Evolutionary conservation across 2,113 vertebrate genomes (phyloP), one percentile per base, ranked within the genome.

Genomic region (Limanda limanda): DNA sequence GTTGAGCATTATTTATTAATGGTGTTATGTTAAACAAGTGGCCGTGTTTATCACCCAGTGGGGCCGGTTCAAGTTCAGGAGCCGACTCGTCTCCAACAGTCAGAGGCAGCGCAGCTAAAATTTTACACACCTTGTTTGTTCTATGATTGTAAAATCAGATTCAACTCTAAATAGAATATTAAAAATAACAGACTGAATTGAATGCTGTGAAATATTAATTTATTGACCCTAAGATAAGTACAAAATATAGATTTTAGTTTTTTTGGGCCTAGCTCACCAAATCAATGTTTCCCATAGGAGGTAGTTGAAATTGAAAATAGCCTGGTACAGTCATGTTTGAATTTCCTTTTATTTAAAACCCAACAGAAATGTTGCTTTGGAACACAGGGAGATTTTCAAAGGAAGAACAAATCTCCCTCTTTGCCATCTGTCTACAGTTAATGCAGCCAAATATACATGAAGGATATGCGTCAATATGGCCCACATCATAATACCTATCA

Each of bases 201-300:
- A 51, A 18, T 51, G 47, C 15, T 18, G 17, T 73, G 37, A 68
- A 73, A 66, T 57, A 58, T 84, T 24, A 24, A 47, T 70, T 48
- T 48, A 17, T n/a, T 56, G 9, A 47, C 25, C 24, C 54, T 74
- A 45, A 65, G 45, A 65, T 24, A 56, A 56, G 66, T 51, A 73
- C 23, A 74, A 45, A 74, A 59, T 74, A 56, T 74, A 48, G 69
- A 82, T 65, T 69, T 60, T 57, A 31, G 2, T 76, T 37, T 82
- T n/a, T 31, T 68, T 68, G 42, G 69, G 58, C 61, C 12, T 12
- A 1, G 52, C 37, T 56, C 47, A 76, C 24, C 23, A 37, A 70
- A 2, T 5, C 51, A 21, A 76, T 31, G 27, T 45, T 56, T 47
- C 51, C 18, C 51, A 54, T 54, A 9, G 20, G 20, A 54, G 51